Evolutionary conservation across 2,113 vertebrate species (phyloP).

Genomic region (Platysteira castanea): DNA sequence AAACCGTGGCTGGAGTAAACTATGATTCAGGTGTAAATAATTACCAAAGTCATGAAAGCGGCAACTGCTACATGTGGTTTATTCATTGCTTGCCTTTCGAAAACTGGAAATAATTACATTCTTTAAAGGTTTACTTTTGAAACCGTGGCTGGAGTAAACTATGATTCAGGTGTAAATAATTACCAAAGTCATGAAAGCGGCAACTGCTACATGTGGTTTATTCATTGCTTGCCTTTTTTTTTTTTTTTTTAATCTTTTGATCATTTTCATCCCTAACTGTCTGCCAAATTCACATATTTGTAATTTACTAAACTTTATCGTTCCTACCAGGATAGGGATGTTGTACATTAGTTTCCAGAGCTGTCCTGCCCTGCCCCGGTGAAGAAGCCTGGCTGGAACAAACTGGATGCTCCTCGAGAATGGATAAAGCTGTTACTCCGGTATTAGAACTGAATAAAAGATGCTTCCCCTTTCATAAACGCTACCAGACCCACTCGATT

Average conservation of each 20-base stretch:
- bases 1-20: conserved; percentile 2
- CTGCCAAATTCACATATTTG: conserved; percentile 39
- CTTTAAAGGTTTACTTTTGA: conserved; percentile 46
- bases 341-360: background rate
- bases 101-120: conserved; percentile 57
- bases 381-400: background rate
- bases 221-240: background rate
- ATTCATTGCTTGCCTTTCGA: background rate
- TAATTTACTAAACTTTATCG: conserved; percentile 29
- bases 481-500: background rate
- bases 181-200: conserved; percentile 22
- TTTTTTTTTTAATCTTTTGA: background rate
- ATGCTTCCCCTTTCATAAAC: background rate
- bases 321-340: background rate
- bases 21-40: conserved; percentile 59
- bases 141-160: background rate
- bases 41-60: conserved; percentile 26
- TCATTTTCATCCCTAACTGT: conserved; percentile 1
- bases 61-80: conserved; percentile 29
- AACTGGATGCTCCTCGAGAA: background rate
- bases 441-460: background rate
- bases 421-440: background rate
- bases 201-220: conserved; percentile 26
- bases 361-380: background rate
- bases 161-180: conserved; percentile 60